These are phyloP conservation scores for Eueremaeus valkanovi DNA, from an alignment of 2,888 invertebrate species.

Conservation along the genomic window DNA sequence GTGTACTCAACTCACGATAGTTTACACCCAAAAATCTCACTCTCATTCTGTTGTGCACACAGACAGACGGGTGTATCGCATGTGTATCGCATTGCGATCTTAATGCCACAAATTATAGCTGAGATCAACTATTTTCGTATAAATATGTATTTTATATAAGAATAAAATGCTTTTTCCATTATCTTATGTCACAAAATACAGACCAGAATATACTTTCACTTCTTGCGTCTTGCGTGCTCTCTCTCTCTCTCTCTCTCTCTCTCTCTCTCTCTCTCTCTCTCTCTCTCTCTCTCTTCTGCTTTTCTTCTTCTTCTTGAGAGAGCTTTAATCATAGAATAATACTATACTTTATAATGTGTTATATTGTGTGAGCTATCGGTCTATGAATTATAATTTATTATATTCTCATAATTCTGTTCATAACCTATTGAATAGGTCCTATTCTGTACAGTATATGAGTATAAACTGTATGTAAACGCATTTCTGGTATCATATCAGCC, in stretches of 20 bases:
- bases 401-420: slow-evolving; percentile 32
- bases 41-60: slow-evolving; percentile 17
- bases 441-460: background rate
- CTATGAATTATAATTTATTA: slow-evolving; percentile 29
- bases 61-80: slow-evolving; percentile 26
- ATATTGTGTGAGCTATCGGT: background rate
- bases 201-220: slow-evolving; percentile 19
- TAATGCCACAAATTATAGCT: slow-evolving; percentile 24
- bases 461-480: background rate
- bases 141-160: slow-evolving; percentile 10
- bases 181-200: slow-evolving; percentile 26
- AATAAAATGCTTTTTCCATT: background rate
- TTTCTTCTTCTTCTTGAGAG: background rate
- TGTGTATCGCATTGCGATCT: slow-evolving; percentile 12
- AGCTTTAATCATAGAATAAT: slow-evolving; percentile 32
- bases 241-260: slow-evolving; percentile 17
- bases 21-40: slow-evolving; percentile 32
- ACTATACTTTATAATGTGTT: background rate
- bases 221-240: background rate
- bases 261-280: slow-evolving; percentile 16
- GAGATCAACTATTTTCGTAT: slow-evolving; percentile 15
- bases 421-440: background rate
- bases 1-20: slow-evolving; percentile 24
- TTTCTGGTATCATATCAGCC: background rate
- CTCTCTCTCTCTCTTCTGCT: background rate